Evolutionary conservation across 2,113 vertebrate genomes (phyloP), one percentile per base, ranked within the genome.

Genomic region (Eudyptes chrysolophus): DNA sequence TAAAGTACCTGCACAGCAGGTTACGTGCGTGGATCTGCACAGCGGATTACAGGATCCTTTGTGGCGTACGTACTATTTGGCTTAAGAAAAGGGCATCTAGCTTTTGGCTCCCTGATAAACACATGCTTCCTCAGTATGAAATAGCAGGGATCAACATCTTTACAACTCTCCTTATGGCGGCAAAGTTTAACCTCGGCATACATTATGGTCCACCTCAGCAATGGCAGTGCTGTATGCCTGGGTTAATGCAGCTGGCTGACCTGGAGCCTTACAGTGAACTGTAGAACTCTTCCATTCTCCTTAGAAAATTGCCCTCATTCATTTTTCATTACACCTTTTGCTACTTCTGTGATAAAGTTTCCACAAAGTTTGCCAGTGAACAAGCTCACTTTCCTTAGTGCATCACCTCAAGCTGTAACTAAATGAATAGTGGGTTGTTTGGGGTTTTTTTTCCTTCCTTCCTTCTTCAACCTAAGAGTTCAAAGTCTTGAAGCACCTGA

Each of bases 301-400:
- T 51, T 74, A 17, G 91, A 93, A 97, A 97, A 84, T 51, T 86
- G 84, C 66, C 93, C 82, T 97, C 87, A 93, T 98, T 87, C 94
- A 98, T 98, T 97, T 98, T 98, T 98, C 95, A 98, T 98, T 86
- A 89, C 90, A 85, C 90, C 93, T 88, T 93, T 89, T 84, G 85
- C 90, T 95, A 90, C 81, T 94, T 94, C 80, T 95, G 93, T 83
- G 81, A 94, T 95, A 92, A 96, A 96, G 87, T 98, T 98, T 98
- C 97, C 97, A 96, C 21, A 32, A 90, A 91, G 97, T 95, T 94
- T 97, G 97, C 95, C 98, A 98, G 89, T 85, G 80, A 69, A 83
- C 92, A 91, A 96, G 79, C 84, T 96, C 81, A 27, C 78, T 92
- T 92, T 85, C 94, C 89, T 87, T 62, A 85, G 83, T 4, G 65